A percentile compares a stretch with the other conserved stretches of the same genome.
These are phyloP conservation scores for Melanotaenia parkinsoni DNA, from an alignment of 2,797 vertebrate species.

Conservation along the genomic window DNA sequence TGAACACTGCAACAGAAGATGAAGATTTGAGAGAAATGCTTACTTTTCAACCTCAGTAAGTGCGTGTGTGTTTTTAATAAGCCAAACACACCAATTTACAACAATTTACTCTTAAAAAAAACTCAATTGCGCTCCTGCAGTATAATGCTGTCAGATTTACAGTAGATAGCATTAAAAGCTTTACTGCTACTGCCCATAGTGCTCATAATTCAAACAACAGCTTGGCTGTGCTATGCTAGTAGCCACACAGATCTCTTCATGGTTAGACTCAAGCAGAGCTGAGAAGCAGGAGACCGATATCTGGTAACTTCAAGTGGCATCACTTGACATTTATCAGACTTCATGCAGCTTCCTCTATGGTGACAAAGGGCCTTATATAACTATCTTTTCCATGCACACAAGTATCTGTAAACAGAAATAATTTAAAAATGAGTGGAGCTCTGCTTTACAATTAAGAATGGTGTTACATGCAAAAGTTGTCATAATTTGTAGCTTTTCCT, in stretches of 20 bases:
- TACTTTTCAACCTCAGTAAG: conserved; percentile 26
- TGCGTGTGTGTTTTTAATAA: conserved; percentile 10
- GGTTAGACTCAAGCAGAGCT: neutral
- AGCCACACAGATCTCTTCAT: neutral
- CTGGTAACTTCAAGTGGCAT: conserved; percentile 16
- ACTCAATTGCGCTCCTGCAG: neutral
- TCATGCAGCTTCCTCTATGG: neutral
- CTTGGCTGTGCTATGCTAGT: conserved; percentile 8
- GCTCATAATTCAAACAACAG: neutral
- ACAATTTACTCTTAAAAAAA: neutral
- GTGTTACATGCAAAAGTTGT: neutral
- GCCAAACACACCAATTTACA: neutral
- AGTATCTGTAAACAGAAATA: neutral
- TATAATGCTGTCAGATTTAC: neutral
- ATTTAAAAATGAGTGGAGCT: neutral
- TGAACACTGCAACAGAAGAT: conserved; percentile 24
- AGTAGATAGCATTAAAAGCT: neutral
- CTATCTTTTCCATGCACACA: conserved; percentile 5
- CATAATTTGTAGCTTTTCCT: conserved; percentile 4
- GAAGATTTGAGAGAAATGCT: conserved; percentile 15
- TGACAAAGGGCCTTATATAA: conserved; percentile 3
- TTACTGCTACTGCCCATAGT: neutral
- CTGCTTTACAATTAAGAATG: neutral
- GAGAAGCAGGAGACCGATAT: conserved; percentile 7
- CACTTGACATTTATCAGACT: conserved; percentile 24